Base-by-base conservation (phyloP, 2,797 vertebrate species). In the Glyptemys insculpta region DNA sequence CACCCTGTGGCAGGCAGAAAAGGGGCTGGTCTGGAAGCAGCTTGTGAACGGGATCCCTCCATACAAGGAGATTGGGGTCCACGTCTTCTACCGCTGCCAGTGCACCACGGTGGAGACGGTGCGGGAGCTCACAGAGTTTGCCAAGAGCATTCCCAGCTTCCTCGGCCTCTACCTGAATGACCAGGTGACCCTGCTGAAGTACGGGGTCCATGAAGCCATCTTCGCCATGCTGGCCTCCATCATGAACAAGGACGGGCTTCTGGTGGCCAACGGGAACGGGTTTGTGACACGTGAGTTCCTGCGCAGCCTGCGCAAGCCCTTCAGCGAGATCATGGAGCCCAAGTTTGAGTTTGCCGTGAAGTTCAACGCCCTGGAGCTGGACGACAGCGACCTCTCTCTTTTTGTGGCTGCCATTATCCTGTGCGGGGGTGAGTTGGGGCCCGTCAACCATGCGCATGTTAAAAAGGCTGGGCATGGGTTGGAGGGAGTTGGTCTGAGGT, bases 341-440 rank as follows among this genome's bases (percentile, higher is more conserved):
- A 99, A 99, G 93, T 99, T 99, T 57, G 99, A 99, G 98, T 99
- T 99, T 97, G 99, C 99, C 3, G 99, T 99, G 83, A 99, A 99
- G 97, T 99, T 99, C 98, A 99, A 99, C 0, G 99, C 99, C 44
- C 98, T 99, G 98, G 99, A 99, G 98, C 98, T 99, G 92, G 99
- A 99, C 52, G 99, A 99, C 98, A 99, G 99, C 14, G 99, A 99
- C 98, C 98, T 99, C 97, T 99, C 99, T 34, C 99, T 99, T 56
- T 99, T 99, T 98, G 99, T 99, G 79, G 99, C 99, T 10, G 99
- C 99, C 98, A 99, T 99, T 90, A 99, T 99, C 97, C 98, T 99
- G 62, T 99, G 99, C 2, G 99, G 99, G 99, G 99, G 99, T 99
- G 96, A 99, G 98, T 0, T 0, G 62, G 65, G 41, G 0, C 2